These are phyloP conservation scores for Habropoda laboriosa DNA, from an alignment of 1,140 invertebrate genomes.

Conservation along the genomic window DNA sequence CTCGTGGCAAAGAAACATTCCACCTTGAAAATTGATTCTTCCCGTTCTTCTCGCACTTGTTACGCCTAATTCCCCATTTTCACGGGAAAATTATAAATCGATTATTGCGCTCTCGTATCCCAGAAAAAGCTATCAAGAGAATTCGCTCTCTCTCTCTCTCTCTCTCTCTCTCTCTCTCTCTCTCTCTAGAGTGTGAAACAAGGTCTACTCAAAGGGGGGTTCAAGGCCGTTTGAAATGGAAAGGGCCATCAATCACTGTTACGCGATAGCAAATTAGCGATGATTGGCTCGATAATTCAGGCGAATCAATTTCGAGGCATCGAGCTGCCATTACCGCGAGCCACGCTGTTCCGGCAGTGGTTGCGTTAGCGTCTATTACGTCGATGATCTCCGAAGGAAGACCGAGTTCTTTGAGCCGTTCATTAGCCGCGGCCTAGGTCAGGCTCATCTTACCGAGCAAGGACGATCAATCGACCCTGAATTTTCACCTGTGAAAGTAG, in stretches of 20 bases:
- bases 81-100: background rate
- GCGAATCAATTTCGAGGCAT: constrained; percentile 37
- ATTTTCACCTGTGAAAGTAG: constrained; percentile 29
- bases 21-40: too few relatives aligned
- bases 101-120: background rate
- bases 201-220: constrained; percentile 18
- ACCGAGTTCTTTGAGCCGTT: constrained; percentile 13
- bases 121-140: background rate
- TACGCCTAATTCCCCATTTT: background rate
- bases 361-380: constrained; percentile 6
- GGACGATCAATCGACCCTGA: constrained; percentile 20
- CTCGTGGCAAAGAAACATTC: too few relatives aligned
- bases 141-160: too few relatives aligned
- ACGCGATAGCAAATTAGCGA: constrained; percentile 50
- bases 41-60: background rate
- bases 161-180: too few relatives aligned
- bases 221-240: constrained; percentile 58
- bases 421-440: constrained; percentile 37
- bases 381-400: constrained; percentile 3
- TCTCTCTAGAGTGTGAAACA: too few relatives aligned
- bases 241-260: constrained; percentile 63
- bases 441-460: constrained; percentile 30
- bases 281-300: constrained; percentile 50
- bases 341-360: background rate
- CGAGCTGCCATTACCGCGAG: constrained; percentile 7